These are phyloP conservation scores for Aphelinus atriplicis DNA, from an alignment of 1,140 invertebrate genomes.

Conservation along the genomic window DNA sequence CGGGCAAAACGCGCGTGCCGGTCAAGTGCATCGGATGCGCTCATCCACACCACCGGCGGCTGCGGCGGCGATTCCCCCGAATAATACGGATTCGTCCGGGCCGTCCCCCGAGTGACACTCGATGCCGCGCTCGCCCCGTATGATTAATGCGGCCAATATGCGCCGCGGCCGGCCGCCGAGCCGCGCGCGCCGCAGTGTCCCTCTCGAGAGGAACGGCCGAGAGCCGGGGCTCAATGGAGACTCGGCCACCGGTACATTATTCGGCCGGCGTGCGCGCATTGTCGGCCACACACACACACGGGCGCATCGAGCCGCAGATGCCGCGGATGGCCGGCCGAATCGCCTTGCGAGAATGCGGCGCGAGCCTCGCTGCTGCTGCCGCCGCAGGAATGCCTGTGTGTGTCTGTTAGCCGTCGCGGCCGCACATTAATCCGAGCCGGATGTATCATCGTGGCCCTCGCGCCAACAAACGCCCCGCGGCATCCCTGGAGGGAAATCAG, in stretches of 20 bases:
- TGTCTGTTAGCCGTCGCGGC: no score
- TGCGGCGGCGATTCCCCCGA: no score
- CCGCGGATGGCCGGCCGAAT: constrained; percentile 29
- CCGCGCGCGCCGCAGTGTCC: constrained; percentile 38
- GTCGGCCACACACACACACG: constrained; percentile 38
- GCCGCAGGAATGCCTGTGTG: constrained; percentile 13
- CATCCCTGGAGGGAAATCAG: no score
- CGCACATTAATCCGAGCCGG: constrained; percentile 19
- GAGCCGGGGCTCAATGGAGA: not conserved
- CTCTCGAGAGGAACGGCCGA: constrained; percentile 41
- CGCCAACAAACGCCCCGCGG: no score
- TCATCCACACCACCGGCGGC: no score
- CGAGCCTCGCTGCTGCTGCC: not conserved
- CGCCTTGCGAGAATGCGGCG: constrained; percentile 18
- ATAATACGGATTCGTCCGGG: no score
- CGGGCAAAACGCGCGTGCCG: no score
- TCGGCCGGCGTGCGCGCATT: constrained; percentile 7
- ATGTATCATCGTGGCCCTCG: no score
- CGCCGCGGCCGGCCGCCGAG: constrained; percentile 43
- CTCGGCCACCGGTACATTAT: no score
- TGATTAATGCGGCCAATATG: constrained; percentile 57
- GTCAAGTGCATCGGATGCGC: no score
- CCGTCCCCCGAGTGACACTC: constrained; percentile 42
- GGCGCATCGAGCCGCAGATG: constrained; percentile 40
- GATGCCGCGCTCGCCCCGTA: constrained; percentile 43